Base-by-base conservation (phyloP, 1,140 invertebrate genomes). In the Cyclina sinensis region DNA sequence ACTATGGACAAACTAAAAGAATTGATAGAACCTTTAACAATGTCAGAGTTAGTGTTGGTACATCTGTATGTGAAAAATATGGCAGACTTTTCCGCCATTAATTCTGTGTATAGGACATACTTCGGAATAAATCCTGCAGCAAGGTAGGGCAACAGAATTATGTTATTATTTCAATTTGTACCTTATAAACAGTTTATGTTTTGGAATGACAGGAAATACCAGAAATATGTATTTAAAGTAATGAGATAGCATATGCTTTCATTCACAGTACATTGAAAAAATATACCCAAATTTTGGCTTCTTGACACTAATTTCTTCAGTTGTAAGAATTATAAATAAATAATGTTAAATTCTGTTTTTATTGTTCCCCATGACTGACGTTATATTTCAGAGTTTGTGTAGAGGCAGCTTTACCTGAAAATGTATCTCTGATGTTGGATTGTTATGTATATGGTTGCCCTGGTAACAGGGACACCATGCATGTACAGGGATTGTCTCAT, bases 401-500 rank as follows among this genome's bases (percentile, higher is more conserved):
- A 4, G 97, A 98, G 95, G 97, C 97, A 86, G 97, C 97, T 21
- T 95, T 99, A 70, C 97, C 97, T 9, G 94, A 96, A 46, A 97
- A 97, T 89, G 97, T 97, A 86, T 97, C 97, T 81, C 96, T 99
- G 85, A 96, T 98, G 43, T 95, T 99, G 89, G 98, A 98, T 94
- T 94, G 94, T 88, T 89, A 93, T 80, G 94, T 92, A 14, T 83
- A 89, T 59, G 65, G 68, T 54, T 78, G 68, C 48, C 9, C 87
- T 46, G n/a, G 35, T 24, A 83, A 89, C n/a, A 89, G 98, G 97
- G 79, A 96, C 97, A 94, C 93, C 16, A 98, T 99, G 97, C 98
- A 99, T 95, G 98, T 99, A 37, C 98, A 99, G 95, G 97, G 98
- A 74, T 97, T 99, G 86, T 99, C 98, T 32, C 98, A 99, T 96